phyloP scores from a whole-genome alignment of 2,888 invertebrate species.

The Agrochola lychnidis region DNA sequence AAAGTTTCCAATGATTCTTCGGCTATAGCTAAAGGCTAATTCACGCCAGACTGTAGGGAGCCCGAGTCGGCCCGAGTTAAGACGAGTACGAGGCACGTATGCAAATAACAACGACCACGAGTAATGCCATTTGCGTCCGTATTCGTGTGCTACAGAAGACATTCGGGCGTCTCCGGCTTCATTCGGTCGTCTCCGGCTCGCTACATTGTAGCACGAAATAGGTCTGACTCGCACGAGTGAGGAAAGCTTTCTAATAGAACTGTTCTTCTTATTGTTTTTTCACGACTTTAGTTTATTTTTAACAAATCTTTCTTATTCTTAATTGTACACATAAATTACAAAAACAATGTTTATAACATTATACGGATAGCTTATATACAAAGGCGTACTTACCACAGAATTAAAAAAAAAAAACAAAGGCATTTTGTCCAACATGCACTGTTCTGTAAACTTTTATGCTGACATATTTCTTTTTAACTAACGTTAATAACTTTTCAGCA shows the following conservation, averaged over 20 bases:
- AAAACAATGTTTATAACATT: too few relatives aligned
- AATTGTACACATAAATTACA: too few relatives aligned
- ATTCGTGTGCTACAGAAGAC: conserved; percentile 16
- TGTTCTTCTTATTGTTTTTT: not conserved
- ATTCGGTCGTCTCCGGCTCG: conserved; percentile 22
- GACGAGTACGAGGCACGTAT: conserved; percentile 11
- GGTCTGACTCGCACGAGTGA: conserved; percentile 17
- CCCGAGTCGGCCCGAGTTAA: conserved; percentile 27
- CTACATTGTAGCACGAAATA: conserved; percentile 44
- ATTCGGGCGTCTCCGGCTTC: conserved; percentile 23
- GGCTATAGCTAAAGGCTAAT: not conserved
- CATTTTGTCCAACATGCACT: not conserved
- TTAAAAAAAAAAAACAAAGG: too few relatives aligned
- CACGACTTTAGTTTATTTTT: too few relatives aligned
- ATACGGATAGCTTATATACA: too few relatives aligned
- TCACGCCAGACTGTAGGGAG: conserved; percentile 48
- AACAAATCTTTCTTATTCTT: too few relatives aligned
- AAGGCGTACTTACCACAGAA: accelerated
- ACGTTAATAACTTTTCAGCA: not conserved
- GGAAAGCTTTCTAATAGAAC: conserved; percentile 16
- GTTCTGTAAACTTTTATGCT: not conserved
- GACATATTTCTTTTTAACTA: too few relatives aligned
- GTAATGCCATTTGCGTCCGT: not conserved
- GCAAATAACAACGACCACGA: conserved; percentile 33
- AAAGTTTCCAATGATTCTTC: not conserved